Evolutionary conservation across 1,140 invertebrate species (phyloP).

Genomic region (Carposina sasakii): DNA sequence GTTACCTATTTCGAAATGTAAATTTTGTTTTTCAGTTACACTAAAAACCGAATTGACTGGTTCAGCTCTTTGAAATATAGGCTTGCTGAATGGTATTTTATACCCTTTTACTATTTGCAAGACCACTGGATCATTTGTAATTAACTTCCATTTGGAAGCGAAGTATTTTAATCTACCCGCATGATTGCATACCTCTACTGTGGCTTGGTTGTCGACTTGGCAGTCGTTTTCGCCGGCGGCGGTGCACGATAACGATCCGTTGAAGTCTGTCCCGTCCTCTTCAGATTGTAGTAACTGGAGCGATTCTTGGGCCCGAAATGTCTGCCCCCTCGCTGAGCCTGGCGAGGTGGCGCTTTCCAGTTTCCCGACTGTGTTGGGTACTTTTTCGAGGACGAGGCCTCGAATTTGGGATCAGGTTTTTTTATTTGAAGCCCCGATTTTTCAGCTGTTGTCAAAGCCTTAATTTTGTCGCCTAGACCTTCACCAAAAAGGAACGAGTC

Average conservation of each 20-base stretch:
- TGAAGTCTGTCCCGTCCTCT: neutral
- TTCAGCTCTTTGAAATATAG: neutral
- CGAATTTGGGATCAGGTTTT: neutral
- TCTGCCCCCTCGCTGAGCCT: neutral
- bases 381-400: neutral
- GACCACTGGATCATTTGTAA: conserved; percentile 2
- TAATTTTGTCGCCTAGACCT: conserved; percentile 9
- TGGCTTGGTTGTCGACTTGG: neutral
- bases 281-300: neutral
- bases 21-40: neutral
- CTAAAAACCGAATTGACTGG: neutral
- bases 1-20: neutral
- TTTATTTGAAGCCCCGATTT: neutral
- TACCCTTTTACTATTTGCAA: conserved; percentile 2
- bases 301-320: neutral
- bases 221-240: neutral
- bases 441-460: conserved; percentile 6
- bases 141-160: neutral
- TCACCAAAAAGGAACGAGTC: conserved; percentile 6
- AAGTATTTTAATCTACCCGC: neutral
- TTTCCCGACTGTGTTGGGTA: neutral
- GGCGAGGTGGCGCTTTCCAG: neutral
- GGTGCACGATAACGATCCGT: neutral
- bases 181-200: neutral
- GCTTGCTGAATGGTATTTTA: neutral